These are phyloP conservation scores for Procavia capensis DNA, from an alignment of 2,113 vertebrate species.

Conservation along the genomic window DNA sequence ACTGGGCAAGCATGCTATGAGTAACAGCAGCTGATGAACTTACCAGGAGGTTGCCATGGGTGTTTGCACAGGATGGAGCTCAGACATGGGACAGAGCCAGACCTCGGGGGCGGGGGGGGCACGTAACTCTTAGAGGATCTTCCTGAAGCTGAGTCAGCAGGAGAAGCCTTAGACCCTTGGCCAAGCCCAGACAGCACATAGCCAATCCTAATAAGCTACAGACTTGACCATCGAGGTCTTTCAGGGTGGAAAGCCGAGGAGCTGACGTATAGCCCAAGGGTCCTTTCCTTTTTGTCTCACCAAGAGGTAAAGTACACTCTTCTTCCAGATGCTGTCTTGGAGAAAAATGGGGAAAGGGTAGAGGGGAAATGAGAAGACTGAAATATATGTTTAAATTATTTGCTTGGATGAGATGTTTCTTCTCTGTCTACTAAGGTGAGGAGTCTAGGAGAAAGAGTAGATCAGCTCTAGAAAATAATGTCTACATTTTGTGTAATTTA, in stretches of 20 bases:
- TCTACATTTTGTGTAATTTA: neutral
- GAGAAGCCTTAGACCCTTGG: neutral
- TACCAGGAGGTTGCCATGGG: neutral
- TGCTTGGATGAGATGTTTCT: neutral
- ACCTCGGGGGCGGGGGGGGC: neutral
- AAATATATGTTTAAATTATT: neutral
- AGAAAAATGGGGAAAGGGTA: neutral
- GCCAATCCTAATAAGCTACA: neutral
- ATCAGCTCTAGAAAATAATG: constrained; percentile 2
- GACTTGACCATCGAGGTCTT: neutral
- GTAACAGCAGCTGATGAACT: neutral
- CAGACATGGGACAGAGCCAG: neutral
- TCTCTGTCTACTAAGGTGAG: neutral
- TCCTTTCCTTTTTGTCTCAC: neutral
- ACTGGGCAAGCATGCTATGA: neutral
- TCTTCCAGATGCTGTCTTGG: neutral
- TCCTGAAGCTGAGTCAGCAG: neutral
- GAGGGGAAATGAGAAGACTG: neutral
- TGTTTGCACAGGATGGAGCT: neutral
- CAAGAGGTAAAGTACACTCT: neutral
- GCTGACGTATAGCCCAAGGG: neutral
- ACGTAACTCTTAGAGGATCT: neutral
- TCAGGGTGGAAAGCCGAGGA: neutral
- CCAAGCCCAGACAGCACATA: neutral
- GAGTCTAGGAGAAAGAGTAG: constrained; percentile 7